These are phyloP conservation scores for Chelonus formosanus DNA, from an alignment of 2,888 invertebrate species.

Conservation along the genomic window DNA sequence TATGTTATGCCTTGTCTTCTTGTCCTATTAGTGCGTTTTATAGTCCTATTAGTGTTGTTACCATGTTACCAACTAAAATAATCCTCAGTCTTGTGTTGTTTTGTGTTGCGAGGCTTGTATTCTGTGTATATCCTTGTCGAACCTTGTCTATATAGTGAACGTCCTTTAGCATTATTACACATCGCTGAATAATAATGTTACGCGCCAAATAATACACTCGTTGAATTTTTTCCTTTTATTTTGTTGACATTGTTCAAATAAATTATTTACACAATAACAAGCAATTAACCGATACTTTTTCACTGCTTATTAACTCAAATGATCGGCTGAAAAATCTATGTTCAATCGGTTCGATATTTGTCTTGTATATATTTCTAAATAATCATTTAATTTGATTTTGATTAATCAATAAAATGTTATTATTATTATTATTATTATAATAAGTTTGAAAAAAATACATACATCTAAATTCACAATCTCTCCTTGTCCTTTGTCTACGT, in stretches of 20 bases:
- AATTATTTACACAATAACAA: slow-evolving; percentile 14
- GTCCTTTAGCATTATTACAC: slow-evolving; percentile 53
- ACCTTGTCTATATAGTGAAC: slow-evolving; percentile 58
- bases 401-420: too few relatives aligned
- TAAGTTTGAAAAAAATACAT: slow-evolving; percentile 7
- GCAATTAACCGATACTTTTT: too few relatives aligned
- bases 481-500: slow-evolving; percentile 64
- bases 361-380: too few relatives aligned
- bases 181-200: slow-evolving; percentile 36
- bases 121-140: slow-evolving; percentile 47
- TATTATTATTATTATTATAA: too few relatives aligned
- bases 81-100: slow-evolving; percentile 55
- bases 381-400: too few relatives aligned
- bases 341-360: too few relatives aligned
- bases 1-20: slow-evolving; percentile 64
- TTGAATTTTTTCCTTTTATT: slow-evolving; percentile 26
- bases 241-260: slow-evolving; percentile 10
- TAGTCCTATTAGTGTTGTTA: slow-evolving; percentile 39
- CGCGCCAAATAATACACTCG: slow-evolving; percentile 40
- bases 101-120: slow-evolving; percentile 62
- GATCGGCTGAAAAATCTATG: too few relatives aligned
- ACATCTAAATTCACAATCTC: slow-evolving; percentile 39
- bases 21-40: slow-evolving; percentile 57
- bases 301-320: too few relatives aligned
- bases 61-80: slow-evolving; percentile 27